Conservation (phyloP, 2,797 vertebrate genomes). For the Choloepus didactylus region DNA sequence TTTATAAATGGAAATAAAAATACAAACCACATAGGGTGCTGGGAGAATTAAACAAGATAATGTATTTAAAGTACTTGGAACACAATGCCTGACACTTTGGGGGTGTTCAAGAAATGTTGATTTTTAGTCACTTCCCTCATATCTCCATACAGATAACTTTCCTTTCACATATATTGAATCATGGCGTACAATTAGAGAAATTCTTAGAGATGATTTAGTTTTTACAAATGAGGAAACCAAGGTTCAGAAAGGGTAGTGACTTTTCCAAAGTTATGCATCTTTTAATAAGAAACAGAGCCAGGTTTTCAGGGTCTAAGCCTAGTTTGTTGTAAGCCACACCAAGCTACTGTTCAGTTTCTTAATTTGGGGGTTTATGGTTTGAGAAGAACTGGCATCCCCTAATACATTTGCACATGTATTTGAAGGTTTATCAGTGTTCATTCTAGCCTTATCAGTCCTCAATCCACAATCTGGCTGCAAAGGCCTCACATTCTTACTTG, state of each 20-base stretch:
- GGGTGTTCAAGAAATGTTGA: neutral
- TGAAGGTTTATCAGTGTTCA: conserved; percentile 42
- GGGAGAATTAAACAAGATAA: neutral
- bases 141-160: neutral
- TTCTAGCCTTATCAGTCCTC: neutral
- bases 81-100: neutral
- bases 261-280: neutral
- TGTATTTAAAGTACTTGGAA: neutral
- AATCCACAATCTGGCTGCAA: neutral
- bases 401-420: neutral
- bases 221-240: neutral
- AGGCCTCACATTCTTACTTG: conserved; percentile 49
- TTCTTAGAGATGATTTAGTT: neutral
- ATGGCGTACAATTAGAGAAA: neutral
- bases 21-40: neutral
- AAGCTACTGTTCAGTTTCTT: neutral
- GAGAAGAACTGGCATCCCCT: neutral
- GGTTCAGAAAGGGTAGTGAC: neutral
- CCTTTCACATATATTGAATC: neutral
- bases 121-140: neutral
- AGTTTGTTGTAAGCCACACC: neutral
- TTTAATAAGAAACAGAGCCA: conserved; percentile 20
- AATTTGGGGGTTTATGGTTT: neutral
- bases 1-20: conserved; percentile 20
- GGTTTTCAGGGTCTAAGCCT: neutral